Evolutionary conservation across 2,113 vertebrate genomes (phyloP), one percentile per base, ranked within the genome.

Genomic region (Rhinoptilus africanus): DNA sequence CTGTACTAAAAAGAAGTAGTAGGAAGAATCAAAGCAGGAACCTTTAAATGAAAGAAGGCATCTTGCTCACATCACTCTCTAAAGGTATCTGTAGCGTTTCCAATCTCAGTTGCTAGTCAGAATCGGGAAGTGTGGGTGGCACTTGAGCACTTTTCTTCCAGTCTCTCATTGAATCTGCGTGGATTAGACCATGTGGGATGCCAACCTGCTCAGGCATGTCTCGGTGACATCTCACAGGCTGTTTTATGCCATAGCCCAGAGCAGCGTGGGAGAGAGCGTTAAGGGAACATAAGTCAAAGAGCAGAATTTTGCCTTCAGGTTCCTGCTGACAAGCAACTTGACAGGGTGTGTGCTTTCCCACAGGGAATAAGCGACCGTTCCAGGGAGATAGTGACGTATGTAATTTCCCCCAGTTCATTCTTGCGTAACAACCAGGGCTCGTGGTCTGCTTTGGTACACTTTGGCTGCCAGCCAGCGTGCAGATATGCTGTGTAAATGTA

Each of bases 201-300:
- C 86, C 95, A 95, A 89, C 95, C 94, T 96, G 95, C 95, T 96
- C 92, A 96, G 95, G 92, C 90, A 93, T 50, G 45, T 91, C 92
- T 93, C 22, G 1, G 69, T 94, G 91, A 95, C 92, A 89, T 97
- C 89, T 68, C 71, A 73, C 94, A 97, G 96, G 86, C 94, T 95
- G 95, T 62, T 97, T 73, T 41, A 50, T 95, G 91, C 84, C 74
- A 43, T 48, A 85, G 92, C 94, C 86, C 80, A 82, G 92, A 89
- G 94, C 84, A 95, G 89, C 47, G 89, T 95, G 84, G 96, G 96
- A 94, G 94, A 95, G 41, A 89, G 72, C 37, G 20, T 50, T 76
- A 57, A 62, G 62, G 92, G 91, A 97, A 82, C 78, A 26, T 34
- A 95, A 96, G 92, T 96, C 91, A 95, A 95, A 91, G 95, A 95